A percentile compares a stretch with the other conserved stretches of the same genome.
These are phyloP conservation scores for Carlito syrichta DNA, from an alignment of 2,113 vertebrate species.

Conservation along the genomic window DNA sequence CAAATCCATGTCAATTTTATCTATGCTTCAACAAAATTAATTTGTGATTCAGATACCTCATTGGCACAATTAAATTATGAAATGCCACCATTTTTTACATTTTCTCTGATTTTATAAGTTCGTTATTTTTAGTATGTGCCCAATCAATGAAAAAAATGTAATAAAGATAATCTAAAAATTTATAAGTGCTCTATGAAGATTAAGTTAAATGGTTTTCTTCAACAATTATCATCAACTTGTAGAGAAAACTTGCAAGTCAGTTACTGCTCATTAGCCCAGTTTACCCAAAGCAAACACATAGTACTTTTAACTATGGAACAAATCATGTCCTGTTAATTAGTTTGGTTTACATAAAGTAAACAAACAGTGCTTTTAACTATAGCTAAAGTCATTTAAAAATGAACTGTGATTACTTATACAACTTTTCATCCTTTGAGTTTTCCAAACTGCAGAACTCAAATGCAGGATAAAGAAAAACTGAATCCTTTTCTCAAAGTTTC, in stretches of 20 bases:
- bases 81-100: background rate
- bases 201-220: slow-evolving; percentile 9
- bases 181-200: background rate
- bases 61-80: slow-evolving; percentile 12
- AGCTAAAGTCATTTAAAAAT: background rate
- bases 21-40: slow-evolving; percentile 31
- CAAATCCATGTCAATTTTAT: background rate
- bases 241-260: background rate
- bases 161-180: slow-evolving; percentile 9
- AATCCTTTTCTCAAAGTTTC: background rate
- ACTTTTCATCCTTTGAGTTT: background rate
- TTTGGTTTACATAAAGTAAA: background rate
- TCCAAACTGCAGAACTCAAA: background rate
- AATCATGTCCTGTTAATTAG: background rate
- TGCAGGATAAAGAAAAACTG: background rate
- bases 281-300: background rate
- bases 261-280: background rate
- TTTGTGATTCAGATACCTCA: slow-evolving; percentile 15
- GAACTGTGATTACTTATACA: background rate
- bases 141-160: slow-evolving; percentile 15
- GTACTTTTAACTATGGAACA: background rate
- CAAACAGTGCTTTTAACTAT: background rate
- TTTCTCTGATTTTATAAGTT: slow-evolving; percentile 3
- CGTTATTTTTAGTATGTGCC: slow-evolving; percentile 13
- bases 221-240: background rate